Percentiles rank a stretch among this genome's conserved stretches.
These are phyloP conservation scores for Willowsia nigromaculata DNA, from an alignment of 2,888 invertebrate species.

Conservation along the genomic window DNA sequence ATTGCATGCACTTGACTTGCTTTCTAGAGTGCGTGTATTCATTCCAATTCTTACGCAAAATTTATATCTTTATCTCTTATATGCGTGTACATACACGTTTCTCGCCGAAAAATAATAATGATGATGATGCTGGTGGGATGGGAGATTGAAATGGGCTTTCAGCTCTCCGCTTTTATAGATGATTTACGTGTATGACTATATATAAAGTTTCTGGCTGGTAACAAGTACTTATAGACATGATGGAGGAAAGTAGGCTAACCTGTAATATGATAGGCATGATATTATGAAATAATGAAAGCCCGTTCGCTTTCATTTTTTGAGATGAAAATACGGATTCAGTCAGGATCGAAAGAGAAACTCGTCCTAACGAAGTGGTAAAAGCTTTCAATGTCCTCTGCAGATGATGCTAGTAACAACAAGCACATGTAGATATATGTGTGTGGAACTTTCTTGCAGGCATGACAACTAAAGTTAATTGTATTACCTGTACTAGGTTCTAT, in stretches of 20 bases:
- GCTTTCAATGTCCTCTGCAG: no score
- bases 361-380: no score
- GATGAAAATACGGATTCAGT: neutral
- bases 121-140: neutral
- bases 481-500: no score
- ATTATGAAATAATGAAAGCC: neutral
- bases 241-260: conserved; percentile 37
- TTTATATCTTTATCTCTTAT: neutral
- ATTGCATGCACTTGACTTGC: conserved; percentile 26
- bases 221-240: neutral
- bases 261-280: neutral
- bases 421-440: no score
- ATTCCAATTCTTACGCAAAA: neutral
- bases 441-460: no score
- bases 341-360: neutral
- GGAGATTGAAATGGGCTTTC: neutral
- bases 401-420: no score
- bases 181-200: no score
- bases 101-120: neutral
- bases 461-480: no score
- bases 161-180: no score
- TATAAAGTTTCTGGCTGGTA: neutral
- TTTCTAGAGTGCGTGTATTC: neutral
- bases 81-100: neutral
- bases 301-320: neutral